phyloP scores from a whole-genome alignment of 2,113 vertebrate species.

The Lipophrys pholis region DNA sequence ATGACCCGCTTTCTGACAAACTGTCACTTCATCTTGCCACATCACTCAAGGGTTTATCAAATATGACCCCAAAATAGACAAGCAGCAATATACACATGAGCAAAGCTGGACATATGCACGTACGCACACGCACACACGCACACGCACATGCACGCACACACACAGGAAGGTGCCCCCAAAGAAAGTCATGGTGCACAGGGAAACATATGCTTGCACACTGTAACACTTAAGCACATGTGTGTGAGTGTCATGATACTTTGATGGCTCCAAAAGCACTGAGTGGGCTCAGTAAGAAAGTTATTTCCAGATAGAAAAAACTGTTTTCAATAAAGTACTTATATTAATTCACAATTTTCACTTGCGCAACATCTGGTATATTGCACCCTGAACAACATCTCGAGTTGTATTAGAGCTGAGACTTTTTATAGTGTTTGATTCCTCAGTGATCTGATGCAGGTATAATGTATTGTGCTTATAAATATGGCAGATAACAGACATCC shows the following conservation, averaged over 20 bases:
- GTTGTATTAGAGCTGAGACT: constrained; percentile 11
- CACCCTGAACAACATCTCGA: background rate
- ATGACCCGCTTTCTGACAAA: constrained; percentile 85
- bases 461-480: constrained; percentile 19
- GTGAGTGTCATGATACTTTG: constrained; percentile 28
- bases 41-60: constrained; percentile 82
- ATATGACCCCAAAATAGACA: constrained; percentile 82
- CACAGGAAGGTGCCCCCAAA: background rate
- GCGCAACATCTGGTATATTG: background rate
- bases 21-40: constrained; percentile 81
- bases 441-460: background rate
- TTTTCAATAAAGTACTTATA: too few species aligned
- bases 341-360: background rate
- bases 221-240: constrained; percentile 36
- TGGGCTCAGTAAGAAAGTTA: constrained; percentile 15
- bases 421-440: background rate
- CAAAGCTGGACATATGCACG: constrained; percentile 19
- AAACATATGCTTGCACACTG: constrained; percentile 50
- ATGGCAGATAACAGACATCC: constrained; percentile 11
- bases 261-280: background rate
- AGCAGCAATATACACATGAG: constrained; percentile 44
- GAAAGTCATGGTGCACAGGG: constrained; percentile 20
- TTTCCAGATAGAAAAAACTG: too few species aligned
- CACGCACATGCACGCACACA: constrained; percentile 42
- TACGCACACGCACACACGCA: constrained; percentile 35